phyloP scores from a whole-genome alignment of 2,797 vertebrate species.

The Sylvia borin region DNA sequence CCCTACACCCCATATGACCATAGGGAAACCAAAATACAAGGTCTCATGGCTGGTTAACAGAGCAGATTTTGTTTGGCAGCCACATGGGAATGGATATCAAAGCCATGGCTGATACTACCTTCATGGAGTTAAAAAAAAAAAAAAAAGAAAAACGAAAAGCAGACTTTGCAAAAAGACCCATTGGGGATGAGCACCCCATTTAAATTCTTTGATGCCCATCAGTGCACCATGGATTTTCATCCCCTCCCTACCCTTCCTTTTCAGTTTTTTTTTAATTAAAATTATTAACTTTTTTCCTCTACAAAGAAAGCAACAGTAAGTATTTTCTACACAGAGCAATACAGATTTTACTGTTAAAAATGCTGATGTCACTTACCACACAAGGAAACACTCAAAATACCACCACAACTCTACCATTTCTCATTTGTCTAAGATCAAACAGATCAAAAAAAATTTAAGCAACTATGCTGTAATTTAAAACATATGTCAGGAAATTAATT shows the following conservation, averaged over 20 bases:
- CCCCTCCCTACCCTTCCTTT: not conserved
- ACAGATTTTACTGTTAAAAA: not conserved
- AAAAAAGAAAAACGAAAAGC: not conserved
- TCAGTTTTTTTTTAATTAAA: not conserved
- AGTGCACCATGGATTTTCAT: not conserved
- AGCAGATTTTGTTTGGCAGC: not conserved
- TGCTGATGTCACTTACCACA: not conserved
- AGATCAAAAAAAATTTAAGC: constrained; percentile 34
- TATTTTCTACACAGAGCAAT: not conserved
- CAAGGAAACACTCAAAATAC: not conserved
- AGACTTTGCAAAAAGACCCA: not conserved
- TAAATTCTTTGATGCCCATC: not conserved
- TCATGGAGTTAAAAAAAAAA: not conserved
- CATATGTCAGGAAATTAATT: constrained; percentile 75
- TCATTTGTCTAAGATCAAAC: constrained; percentile 59
- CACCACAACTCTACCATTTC: constrained; percentile 32
- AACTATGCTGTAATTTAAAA: constrained; percentile 63
- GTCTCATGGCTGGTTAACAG: not conserved
- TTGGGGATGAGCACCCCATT: not conserved
- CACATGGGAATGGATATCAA: not conserved
- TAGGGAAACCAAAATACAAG: not conserved
- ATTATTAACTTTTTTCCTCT: not conserved
- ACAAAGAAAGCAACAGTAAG: not conserved
- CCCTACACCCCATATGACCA: not conserved
- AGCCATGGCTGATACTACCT: not conserved